Base-by-base conservation (phyloP, 2,888 invertebrate genomes). In the Drosophila nr. medialis region DNA sequence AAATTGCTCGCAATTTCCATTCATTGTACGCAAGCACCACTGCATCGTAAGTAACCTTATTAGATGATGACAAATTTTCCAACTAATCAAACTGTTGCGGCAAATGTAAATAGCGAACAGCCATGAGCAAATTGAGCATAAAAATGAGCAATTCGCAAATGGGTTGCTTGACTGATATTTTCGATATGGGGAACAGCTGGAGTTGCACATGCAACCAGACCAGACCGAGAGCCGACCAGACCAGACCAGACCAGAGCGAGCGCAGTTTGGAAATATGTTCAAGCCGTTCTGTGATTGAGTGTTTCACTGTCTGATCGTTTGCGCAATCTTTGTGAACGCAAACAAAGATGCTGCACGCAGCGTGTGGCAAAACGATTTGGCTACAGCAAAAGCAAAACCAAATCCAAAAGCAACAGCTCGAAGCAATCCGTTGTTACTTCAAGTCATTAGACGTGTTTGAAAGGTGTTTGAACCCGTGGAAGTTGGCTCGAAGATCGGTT, bases 21-120 rank as follows among this genome's bases (percentile, higher is more conserved):
- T 89, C 79, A 79, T 77, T 79, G 87, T 70, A 77, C 79, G 82
- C 77, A 86, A 77, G 79, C 78, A 58, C 64, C 49, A 75, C 83
- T 80, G 86, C 78, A 83, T 68, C 79, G 81, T 79, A 79, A 79
- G 75, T 77, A 89, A 89, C 81, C 86, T 85, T 79, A 85, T 85
- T 89, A 89, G 89, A 85, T 59, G 77, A 81, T 86, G 80, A 85
- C 69, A 86, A 84, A 86, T 89, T 85, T 89, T 79, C 85, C 85
- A 79, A 72, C 87, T 84, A 84, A 85, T 89, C 89, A 85, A 89
- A 85, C 81, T 68, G 68, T 45, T 49, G 66, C 78, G 65, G 64
- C 69, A 58, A 27, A 29, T 50, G 29, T 29, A 50, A 50, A 29
- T 18, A n/a, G 30, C 21, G 27, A 54, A 18, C 21, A 34, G 65